phyloP scores from a whole-genome alignment of 30 jellyfish, hydroid and myxozoan genomes.

The Calvadosia cruxmelitensis region DNA sequence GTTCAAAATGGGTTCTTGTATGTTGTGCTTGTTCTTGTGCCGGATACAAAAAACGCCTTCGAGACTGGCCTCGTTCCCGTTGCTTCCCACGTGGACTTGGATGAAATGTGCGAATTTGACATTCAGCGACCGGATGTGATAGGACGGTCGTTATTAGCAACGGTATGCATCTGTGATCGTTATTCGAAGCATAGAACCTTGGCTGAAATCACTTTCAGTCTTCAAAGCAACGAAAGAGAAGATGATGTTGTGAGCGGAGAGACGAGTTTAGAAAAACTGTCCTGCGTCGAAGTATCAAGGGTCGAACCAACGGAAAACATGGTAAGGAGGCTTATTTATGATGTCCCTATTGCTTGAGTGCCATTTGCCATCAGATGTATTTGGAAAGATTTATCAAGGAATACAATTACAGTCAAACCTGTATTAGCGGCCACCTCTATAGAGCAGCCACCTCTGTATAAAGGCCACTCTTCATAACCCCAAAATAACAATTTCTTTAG shows the following conservation, averaged over 20 bases:
- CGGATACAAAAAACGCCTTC: constrained; percentile 44
- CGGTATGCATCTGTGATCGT: constrained; percentile 64
- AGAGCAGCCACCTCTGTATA: no score
- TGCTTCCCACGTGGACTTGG: constrained; percentile 46
- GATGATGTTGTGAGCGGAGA: constrained; percentile 9
- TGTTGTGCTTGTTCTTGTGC: constrained; percentile 39
- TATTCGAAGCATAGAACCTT: constrained; percentile 53
- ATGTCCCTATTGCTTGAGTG: neutral
- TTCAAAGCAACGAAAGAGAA: constrained; percentile 4
- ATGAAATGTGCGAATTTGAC: constrained; percentile 80
- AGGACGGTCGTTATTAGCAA: constrained; percentile 20
- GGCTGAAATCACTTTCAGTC: constrained; percentile 24
- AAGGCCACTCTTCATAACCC: no score
- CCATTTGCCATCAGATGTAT: neutral
- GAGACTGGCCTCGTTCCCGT: constrained; percentile 77
- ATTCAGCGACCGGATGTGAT: constrained; percentile 37
- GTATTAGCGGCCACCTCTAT: no score
- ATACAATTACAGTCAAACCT: no score
- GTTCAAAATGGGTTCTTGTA: constrained; percentile 41
- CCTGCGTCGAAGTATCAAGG: neutral
- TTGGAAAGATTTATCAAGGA: neutral
- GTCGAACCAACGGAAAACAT: neutral
- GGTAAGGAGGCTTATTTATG: constrained; percentile 5
- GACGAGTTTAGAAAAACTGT: neutral
- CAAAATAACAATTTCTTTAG: no score